Evolutionary conservation across 2,797 vertebrate species (phyloP), one percentile per base, ranked within the genome.

Genomic region (Helostoma temminkii): DNA sequence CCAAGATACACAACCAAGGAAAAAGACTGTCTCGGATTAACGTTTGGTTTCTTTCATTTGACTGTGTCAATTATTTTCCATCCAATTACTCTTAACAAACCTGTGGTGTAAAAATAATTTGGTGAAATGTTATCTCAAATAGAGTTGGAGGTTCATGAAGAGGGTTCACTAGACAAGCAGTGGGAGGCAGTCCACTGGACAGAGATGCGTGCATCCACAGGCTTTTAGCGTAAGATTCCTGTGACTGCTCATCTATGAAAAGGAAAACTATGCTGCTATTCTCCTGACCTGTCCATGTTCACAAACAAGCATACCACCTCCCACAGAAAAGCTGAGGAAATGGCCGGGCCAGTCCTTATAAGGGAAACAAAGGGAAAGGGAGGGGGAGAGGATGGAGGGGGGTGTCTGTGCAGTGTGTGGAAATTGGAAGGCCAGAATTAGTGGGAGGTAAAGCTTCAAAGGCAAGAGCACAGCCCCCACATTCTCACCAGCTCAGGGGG

Each of bases 361-460:
- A 93, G 94, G 94, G 76, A 95, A 94, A 95, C 94, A 95, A 95
- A 94, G 93, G 90, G 91, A 92, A 85, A 90, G 92, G 92, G 90
- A 87, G 91, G 91, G 89, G 82, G 71, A 78, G 83, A 80, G 87
- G 88, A 83, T 73, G 75, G 76, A 28, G 67, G 66, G 89, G 88
- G 88, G 78, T 66, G 84, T 91, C 87, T 92, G 91, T 90, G 91
- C 89, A 91, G 91, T 92, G 92, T 95, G 93, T 95, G 93, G 94
- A 95, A 94, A 94, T 94, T 94, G 94, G 93, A 94, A 94, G 94
- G 94, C 93, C 93, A 94, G 93, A 94, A 94, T 94, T 95, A 94
- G 94, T 94, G 93, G 94, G 94, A 94, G 94, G 94, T 94, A 94
- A 94, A 94, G 94, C 94, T 94, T 95, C 94, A 95, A 95, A 95